These are phyloP conservation scores for Dolichallabes microphthalmus DNA, from an alignment of 2,113 vertebrate species.

Conservation along the genomic window DNA sequence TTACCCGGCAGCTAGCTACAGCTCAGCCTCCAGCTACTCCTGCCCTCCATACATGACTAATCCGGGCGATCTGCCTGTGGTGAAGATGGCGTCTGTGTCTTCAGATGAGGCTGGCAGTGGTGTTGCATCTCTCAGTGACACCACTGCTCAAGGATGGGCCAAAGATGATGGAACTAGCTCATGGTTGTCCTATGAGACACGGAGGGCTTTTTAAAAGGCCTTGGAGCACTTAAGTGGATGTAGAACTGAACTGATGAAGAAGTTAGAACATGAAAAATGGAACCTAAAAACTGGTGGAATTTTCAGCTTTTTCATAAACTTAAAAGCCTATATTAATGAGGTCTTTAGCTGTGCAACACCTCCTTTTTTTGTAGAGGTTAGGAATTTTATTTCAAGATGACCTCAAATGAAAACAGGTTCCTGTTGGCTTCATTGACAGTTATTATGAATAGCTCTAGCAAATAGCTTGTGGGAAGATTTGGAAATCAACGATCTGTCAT, in stretches of 20 bases:
- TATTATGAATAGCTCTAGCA: constrained; percentile 4
- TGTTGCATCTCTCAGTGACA: constrained; percentile 60
- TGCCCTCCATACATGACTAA: constrained; percentile 71
- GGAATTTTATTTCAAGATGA: not conserved
- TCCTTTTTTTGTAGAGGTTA: not conserved
- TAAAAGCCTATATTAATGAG: constrained; percentile 9
- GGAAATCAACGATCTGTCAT: not conserved
- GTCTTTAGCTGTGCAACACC: not conserved
- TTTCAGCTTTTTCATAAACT: constrained; percentile 28
- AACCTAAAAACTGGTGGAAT: constrained; percentile 9
- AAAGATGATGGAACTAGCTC: constrained; percentile 74
- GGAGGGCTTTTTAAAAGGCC: constrained; percentile 70
- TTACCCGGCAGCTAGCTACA: constrained; percentile 66
- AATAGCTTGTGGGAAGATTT: constrained; percentile 4
- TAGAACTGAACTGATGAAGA: constrained; percentile 30
- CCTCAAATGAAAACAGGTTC: not conserved
- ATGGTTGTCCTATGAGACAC: constrained; percentile 76
- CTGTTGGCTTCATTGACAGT: constrained; percentile 17
- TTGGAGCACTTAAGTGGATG: constrained; percentile 11
- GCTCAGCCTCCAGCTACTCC: constrained; percentile 66
- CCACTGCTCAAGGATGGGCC: constrained; percentile 67
- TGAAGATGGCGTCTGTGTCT: constrained; percentile 67
- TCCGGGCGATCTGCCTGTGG: constrained; percentile 67
- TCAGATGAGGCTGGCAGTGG: constrained; percentile 63
- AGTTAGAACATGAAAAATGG: constrained; percentile 7